Base-by-base conservation (phyloP, 2,888 invertebrate genomes). In the Oscheius onirici region DNA sequence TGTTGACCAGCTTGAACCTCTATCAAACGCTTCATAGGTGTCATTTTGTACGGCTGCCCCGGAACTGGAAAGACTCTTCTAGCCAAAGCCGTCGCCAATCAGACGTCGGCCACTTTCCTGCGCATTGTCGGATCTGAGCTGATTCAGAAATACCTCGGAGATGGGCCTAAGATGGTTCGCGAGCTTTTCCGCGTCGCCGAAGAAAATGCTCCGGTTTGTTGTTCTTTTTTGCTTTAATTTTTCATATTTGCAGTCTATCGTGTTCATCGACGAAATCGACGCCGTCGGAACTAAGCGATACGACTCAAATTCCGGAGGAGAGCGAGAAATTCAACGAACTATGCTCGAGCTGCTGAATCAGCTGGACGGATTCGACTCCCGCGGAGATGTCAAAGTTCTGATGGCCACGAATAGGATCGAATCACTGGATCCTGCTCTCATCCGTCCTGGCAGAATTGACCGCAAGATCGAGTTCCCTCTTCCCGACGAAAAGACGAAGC, bases 331-430 rank as follows among this genome's bases (percentile, higher is more conserved):
- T 88, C 99, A 99, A 89, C 92, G 99, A 88, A 99, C 99, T 72
- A 99, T 99, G 99, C 92, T 99, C 89, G 99, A 99, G 89, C 90
- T 99, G 72, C 91, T 99, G 15, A 99, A 99, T 90, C 99, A 99
- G 89, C 90, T 99, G 61, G 99, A 99, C 90, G 99, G 99, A 71
- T 96, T 95, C 89, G 95, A 96, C 90, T 95, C 95, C 0, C 91
- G 95, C 67, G 96, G 95, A 22, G 96, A 97, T 91, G 95, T 95
- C 6, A 96, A 96, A 91, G 94, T 94, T 17, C 93, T 96, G 46
- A 96, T 96, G 96, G 96, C 96, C 0, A 96, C 96, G 40, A 96
- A 96, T 88, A 92, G 99, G 83, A 99, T 99, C 88, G 99, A 99
- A 90, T 97, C 97, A 0, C 90, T 99, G 54, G 99, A 99, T 89